Evolutionary conservation across 2,888 invertebrate genomes (phyloP).

Genomic region (Drosophila nr. perissopoda): DNA sequence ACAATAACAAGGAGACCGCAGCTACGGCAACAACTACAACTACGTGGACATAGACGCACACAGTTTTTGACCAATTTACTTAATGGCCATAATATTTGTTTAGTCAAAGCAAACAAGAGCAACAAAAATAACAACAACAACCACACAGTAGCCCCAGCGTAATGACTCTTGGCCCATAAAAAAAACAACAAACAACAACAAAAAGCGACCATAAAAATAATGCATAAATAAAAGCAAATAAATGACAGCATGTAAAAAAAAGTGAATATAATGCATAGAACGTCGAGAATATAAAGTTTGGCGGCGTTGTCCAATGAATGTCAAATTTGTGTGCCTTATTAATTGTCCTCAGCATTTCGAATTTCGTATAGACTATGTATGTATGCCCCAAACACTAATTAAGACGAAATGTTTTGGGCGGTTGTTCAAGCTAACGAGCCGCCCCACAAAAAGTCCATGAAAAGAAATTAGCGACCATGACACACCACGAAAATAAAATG

Average conservation of each 20-base stretch:
- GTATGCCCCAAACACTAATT: conserved; percentile 58
- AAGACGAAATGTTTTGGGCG: conserved; percentile 68
- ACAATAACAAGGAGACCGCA: conserved; percentile 44
- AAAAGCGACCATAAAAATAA: conserved; percentile 70
- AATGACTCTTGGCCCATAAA: conserved; percentile 72
- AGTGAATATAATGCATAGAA: conserved; percentile 27
- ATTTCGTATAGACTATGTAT: conserved; percentile 22
- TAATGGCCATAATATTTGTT: conserved; percentile 80
- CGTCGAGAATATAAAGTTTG: conserved; percentile 48
- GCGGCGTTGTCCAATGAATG: conserved; percentile 64
- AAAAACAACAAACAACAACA: conserved; percentile 22
- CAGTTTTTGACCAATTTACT: conserved; percentile 74
- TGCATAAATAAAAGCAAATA: conserved; percentile 79
- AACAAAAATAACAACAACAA: conserved; percentile 43
- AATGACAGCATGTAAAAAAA: conserved; percentile 69
- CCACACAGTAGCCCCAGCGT: conserved; percentile 42
- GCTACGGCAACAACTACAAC: conserved; percentile 16
- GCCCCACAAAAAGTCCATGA: conserved; percentile 26
- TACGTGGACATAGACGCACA: conserved; percentile 10
- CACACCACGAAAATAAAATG: conserved; percentile 29
- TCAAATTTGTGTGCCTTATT: conserved; percentile 76
- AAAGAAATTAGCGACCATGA: conserved; percentile 56
- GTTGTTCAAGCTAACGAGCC: conserved; percentile 47
- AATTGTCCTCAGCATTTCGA: conserved; percentile 67
- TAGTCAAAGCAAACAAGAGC: conserved; percentile 73